A percentile compares a stretch with the other conserved stretches of the same genome.
phyloP scores from a whole-genome alignment of 2,113 vertebrate species.

The Aspiorhynchus laticeps region DNA sequence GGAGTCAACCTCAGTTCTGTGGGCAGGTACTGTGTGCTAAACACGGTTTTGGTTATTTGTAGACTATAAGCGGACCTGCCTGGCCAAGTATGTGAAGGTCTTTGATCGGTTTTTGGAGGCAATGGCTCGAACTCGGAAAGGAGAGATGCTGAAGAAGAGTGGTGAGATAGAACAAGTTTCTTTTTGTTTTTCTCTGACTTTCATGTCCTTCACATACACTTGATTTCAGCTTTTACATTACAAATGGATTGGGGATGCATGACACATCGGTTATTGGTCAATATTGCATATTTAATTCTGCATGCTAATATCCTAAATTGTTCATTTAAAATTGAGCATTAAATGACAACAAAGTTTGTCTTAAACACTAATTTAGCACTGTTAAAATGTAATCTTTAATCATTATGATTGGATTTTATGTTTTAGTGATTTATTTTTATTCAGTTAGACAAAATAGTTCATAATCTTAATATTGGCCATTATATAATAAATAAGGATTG shows the following conservation, averaged over 20 bases:
- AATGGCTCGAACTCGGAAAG: slow-evolving; percentile 80
- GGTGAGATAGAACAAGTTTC: slow-evolving; percentile 71
- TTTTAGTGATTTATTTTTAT: background rate
- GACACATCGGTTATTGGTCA: background rate
- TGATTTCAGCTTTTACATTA: background rate
- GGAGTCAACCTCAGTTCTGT: background rate
- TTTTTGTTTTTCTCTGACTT: background rate
- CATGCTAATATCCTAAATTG: background rate
- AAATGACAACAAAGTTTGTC: background rate
- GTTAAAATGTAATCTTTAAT: background rate
- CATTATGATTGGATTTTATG: background rate
- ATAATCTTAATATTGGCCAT: background rate
- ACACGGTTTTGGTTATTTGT: slow-evolving; percentile 29
- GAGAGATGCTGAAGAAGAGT: slow-evolving; percentile 82
- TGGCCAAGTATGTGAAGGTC: slow-evolving; percentile 84
- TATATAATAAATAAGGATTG: background rate
- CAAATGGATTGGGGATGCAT: background rate
- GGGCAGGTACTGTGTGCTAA: background rate
- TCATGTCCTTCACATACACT: background rate
- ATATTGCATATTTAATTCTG: background rate
- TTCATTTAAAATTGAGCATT: background rate
- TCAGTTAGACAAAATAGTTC: background rate
- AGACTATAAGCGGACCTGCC: slow-evolving; percentile 93
- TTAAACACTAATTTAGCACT: background rate
- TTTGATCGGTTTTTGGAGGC: slow-evolving; percentile 90